These are phyloP conservation scores for Diadegma fenestrale DNA, from an alignment of 2,888 invertebrate genomes.

Conservation along the genomic window DNA sequence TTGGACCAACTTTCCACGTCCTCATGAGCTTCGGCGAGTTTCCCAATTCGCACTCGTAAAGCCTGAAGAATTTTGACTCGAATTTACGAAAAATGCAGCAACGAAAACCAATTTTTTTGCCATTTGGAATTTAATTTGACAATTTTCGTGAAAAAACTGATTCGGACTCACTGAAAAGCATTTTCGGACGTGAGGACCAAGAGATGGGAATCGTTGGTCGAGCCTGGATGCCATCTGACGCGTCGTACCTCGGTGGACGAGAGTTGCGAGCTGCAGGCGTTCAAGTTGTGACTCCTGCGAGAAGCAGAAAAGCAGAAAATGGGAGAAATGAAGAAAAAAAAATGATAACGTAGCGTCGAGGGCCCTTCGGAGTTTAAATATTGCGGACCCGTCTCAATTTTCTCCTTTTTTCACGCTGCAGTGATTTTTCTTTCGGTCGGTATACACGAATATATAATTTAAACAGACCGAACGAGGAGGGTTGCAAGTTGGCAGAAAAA, in stretches of 20 bases:
- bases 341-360: constrained; percentile 26
- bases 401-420: constrained; percentile 71
- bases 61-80: constrained; percentile 73
- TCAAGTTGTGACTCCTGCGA: constrained; percentile 90
- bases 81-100: background rate
- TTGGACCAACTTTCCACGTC: constrained; percentile 86
- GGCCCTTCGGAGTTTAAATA: constrained; percentile 72
- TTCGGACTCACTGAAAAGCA: constrained; percentile 89
- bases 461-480: constrained; percentile 58
- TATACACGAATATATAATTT: constrained; percentile 67
- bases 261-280: constrained; percentile 88
- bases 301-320: constrained; percentile 12
- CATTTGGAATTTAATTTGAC: background rate
- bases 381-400: constrained; percentile 79
- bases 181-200: constrained; percentile 94
- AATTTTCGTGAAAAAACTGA: background rate
- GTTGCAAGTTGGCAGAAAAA: constrained; percentile 48
- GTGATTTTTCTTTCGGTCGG: constrained; percentile 61
- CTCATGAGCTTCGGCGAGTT: constrained; percentile 84
- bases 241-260: constrained; percentile 90
- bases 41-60: constrained; percentile 83
- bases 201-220: constrained; percentile 90
- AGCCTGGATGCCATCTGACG: constrained; percentile 95
- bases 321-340: constrained; percentile 31
- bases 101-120: background rate